Conservation (phyloP, 2,797 vertebrate species). For the Myiothlypis chrysogaster region DNA sequence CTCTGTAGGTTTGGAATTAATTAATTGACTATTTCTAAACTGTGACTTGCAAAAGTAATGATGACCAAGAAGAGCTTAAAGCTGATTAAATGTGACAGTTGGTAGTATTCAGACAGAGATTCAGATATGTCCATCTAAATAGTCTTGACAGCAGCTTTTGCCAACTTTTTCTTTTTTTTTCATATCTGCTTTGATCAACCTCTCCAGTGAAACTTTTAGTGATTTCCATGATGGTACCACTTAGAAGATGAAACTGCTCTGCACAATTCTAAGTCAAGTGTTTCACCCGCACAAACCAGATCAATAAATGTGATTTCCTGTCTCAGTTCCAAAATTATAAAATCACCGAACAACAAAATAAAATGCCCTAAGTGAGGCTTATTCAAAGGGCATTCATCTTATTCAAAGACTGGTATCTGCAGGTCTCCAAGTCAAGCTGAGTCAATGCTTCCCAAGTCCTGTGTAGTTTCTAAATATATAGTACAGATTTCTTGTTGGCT, state of each 20-base stretch:
- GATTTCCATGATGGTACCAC: neutral
- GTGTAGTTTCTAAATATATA: neutral
- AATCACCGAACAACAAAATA: neutral
- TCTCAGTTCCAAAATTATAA: neutral
- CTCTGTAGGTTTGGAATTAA: neutral
- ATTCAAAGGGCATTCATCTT: neutral
- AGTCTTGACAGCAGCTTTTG: neutral
- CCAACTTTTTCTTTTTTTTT: neutral
- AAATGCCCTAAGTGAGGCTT: neutral
- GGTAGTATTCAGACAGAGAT: neutral
- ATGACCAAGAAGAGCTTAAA: neutral
- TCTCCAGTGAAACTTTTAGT: neutral
- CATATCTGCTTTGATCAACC: neutral
- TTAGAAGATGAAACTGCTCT: neutral
- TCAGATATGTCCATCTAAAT: neutral
- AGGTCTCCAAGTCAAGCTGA: neutral
- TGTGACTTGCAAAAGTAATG: neutral
- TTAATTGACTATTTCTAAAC: slow-evolving; percentile 2
- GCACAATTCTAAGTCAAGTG: neutral
- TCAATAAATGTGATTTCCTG: neutral
- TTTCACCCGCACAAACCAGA: neutral
- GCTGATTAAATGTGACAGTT: neutral
- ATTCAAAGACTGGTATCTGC: neutral
- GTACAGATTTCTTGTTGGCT: neutral
- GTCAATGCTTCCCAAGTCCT: neutral